Evolutionary conservation across 2,113 vertebrate species (phyloP), one percentile per base, ranked within the genome.

Genomic region (Callopanchax toddi): DNA sequence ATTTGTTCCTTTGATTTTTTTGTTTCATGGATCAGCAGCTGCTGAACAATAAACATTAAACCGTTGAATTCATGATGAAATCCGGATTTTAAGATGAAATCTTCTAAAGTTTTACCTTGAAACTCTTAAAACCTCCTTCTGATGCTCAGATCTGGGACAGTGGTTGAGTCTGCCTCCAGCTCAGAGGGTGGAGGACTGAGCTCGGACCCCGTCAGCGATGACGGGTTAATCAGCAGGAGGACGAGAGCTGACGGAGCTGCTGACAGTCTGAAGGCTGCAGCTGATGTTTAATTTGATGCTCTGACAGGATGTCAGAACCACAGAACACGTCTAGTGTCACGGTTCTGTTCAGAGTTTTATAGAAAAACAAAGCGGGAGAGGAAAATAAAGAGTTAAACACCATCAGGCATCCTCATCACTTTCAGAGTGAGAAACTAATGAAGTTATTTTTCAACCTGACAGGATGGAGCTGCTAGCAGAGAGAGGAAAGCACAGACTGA

Each of bases 141-240:
- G n/a, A n/a, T n/a, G n/a, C n/a, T n/a, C n/a, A n/a, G n/a, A n/a
- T n/a, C n/a, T n/a, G n/a, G n/a, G n/a, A n/a, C 56, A 29, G 51
- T 56, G 50, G 62, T 42, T 54, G 23, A 16, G 52, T 23, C 53
- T 13, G 6, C 32, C 32, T 37, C 13, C 32, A 54, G 32, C 50
- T n/a, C 11, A 53, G 29, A 18, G 11, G 12, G 13, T 25, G 48
- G 48, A 50, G 43, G n/a, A 45, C 37, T 12, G 9, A 8, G 43
- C 5, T n/a, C 4, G 45, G 10, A 11, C 11, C 21, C 44, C 12
- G 44, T 45, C 8, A 20, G 20, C 43, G 18, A 4, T 10, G n/a
- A 43, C 6, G 44, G 44, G 49, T 16, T 51, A 29, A 51, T 29
- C 15, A 51, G 11, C 49, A n/a, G 49, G 25, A 51, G 17, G 49